Evolutionary conservation across 2,888 invertebrate species (phyloP).

Genomic region (Eupelmus urozonus): DNA sequence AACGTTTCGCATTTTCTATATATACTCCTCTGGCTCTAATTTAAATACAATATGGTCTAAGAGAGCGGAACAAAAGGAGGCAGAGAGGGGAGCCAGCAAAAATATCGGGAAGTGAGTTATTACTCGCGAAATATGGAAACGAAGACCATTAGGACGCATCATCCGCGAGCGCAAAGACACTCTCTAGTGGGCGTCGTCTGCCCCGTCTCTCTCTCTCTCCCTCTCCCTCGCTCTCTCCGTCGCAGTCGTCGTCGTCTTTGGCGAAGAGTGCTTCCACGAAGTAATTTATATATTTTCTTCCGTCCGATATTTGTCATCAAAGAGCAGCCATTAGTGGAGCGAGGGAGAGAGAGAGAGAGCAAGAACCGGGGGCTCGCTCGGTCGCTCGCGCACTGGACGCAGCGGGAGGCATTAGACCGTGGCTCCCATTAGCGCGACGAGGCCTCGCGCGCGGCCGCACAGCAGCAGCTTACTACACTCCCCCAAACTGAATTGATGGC

Average conservation of each 20-base stretch:
- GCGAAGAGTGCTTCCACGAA: slow-evolving; percentile 67
- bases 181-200: slow-evolving; percentile 39
- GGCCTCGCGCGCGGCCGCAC: slow-evolving; percentile 52
- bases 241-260: slow-evolving; percentile 58
- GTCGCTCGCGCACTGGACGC: slow-evolving; percentile 63
- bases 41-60: slow-evolving; percentile 28
- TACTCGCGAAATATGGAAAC: slow-evolving; percentile 53
- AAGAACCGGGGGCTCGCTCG: slow-evolving; percentile 59
- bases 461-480: slow-evolving; percentile 60
- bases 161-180: slow-evolving; percentile 42
- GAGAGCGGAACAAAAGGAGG: neutral
- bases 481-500: slow-evolving; percentile 75
- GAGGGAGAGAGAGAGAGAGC: slow-evolving; percentile 37
- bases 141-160: slow-evolving; percentile 55
- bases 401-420: slow-evolving; percentile 77
- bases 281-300: slow-evolving; percentile 77
- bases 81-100: slow-evolving; percentile 15
- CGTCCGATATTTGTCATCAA: slow-evolving; percentile 77
- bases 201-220: too few relatives aligned
- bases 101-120: slow-evolving; percentile 54
- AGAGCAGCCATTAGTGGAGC: slow-evolving; percentile 76
- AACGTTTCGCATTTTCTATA: neutral
- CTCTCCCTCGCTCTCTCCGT: neutral
- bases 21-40: slow-evolving; percentile 11
- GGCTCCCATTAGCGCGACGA: slow-evolving; percentile 74